A percentile compares a stretch with the other conserved stretches of the same genome.
Conservation (phyloP, 2,113 vertebrate genomes). For the Caloenas nicobarica region DNA sequence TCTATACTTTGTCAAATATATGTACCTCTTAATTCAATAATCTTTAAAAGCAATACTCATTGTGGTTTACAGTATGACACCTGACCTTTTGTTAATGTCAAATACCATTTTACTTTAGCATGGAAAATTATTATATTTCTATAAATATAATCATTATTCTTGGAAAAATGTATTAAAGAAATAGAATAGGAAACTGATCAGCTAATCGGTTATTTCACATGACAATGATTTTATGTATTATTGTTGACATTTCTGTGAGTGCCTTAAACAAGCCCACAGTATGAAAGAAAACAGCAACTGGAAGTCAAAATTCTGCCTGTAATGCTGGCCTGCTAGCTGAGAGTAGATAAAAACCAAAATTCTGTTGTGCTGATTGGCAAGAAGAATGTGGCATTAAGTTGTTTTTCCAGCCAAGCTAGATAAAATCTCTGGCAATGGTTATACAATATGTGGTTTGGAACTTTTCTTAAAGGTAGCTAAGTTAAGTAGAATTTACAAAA, state of each 20-base stretch:
- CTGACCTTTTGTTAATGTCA: conserved; percentile 82
- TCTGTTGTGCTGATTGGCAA: conserved; percentile 31
- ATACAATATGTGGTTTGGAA: neutral
- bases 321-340: neutral
- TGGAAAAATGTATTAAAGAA: conserved; percentile 61
- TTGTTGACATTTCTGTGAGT: conserved; percentile 21
- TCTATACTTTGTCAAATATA: conserved; percentile 80
- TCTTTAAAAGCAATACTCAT: conserved; percentile 76
- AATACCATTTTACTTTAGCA: conserved; percentile 69
- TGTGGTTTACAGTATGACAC: conserved; percentile 73
- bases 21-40: conserved; percentile 79
- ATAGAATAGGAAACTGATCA: conserved; percentile 51
- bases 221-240: conserved; percentile 36
- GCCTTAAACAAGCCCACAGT: neutral
- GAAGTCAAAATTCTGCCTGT: neutral
- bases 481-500: conserved; percentile 32
- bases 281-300: neutral
- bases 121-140: conserved; percentile 74
- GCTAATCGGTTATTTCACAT: conserved; percentile 43
- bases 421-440: conserved; percentile 33
- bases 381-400: conserved; percentile 43
- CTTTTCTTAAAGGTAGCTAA: conserved; percentile 43
- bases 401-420: conserved; percentile 31
- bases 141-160: conserved; percentile 76
- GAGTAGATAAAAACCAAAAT: neutral